Percentiles rank a stretch among this genome's conserved stretches.
Conservation (phyloP, 2,113 vertebrate genomes). For the Sinocyclocheilus maitianheensis region DNA sequence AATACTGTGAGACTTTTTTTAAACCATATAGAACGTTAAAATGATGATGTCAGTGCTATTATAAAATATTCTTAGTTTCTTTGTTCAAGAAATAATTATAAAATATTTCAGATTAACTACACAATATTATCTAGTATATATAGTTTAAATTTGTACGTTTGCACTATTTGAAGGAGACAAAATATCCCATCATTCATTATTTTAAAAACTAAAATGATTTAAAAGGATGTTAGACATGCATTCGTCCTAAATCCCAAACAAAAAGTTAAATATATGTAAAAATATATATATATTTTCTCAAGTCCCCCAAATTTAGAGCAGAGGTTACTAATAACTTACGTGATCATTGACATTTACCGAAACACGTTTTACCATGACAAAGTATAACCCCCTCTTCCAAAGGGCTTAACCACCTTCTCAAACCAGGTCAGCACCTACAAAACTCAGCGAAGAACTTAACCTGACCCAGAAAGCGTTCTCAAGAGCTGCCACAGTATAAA, state of each 20-base stretch:
- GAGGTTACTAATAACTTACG: not conserved
- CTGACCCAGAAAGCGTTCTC: slow-evolving; percentile 56
- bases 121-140: not conserved
- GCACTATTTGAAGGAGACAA: not conserved
- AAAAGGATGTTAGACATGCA: not conserved
- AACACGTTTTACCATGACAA: not conserved
- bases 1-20: not conserved
- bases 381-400: slow-evolving; percentile 12
- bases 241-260: not conserved
- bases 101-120: not conserved
- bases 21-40: not conserved
- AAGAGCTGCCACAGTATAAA: slow-evolving; percentile 6
- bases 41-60: not conserved
- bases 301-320: not conserved
- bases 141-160: no score
- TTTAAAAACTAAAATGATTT: not conserved
- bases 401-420: slow-evolving; percentile 24
- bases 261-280: not conserved
- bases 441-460: slow-evolving; percentile 37
- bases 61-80: not conserved
- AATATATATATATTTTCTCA: not conserved
- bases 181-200: not conserved
- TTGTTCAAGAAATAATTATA: not conserved
- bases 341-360: slow-evolving; percentile 33
- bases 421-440: slow-evolving; percentile 56